Evolutionary conservation across 2,797 vertebrate species (phyloP).

Genomic region (Lepilemur septentrionalis): DNA sequence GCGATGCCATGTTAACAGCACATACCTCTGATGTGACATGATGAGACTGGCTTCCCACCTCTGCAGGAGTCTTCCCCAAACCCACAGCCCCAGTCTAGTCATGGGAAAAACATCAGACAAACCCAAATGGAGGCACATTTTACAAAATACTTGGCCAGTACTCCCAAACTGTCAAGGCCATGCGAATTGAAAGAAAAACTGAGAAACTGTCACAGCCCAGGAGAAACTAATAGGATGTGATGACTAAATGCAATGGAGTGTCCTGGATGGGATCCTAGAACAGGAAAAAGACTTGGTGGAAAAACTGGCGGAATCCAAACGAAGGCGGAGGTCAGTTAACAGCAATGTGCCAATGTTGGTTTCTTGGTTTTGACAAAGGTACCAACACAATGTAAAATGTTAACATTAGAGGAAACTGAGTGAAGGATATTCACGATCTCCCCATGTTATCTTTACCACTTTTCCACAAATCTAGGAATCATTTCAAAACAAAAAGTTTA

Average conservation of each 20-base stretch:
- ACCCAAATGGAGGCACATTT: not conserved
- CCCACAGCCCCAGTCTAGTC: not conserved
- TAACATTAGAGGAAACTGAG: not conserved
- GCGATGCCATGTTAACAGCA: not conserved
- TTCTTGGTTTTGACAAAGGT: not conserved
- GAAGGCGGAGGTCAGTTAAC: not conserved
- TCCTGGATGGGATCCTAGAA: not conserved
- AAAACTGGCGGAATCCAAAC: not conserved
- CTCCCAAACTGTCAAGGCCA: not conserved
- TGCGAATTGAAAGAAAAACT: not conserved
- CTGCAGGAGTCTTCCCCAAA: not conserved
- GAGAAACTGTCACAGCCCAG: not conserved
- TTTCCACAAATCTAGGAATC: not conserved
- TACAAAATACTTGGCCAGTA: not conserved
- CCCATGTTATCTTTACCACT: not conserved
- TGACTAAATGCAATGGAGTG: not conserved
- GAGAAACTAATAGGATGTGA: not conserved
- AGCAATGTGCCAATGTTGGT: not conserved
- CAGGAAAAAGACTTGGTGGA: not conserved
- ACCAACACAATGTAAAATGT: not conserved
- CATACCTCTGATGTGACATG: not conserved
- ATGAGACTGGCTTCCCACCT: not conserved
- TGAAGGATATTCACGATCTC: not conserved
- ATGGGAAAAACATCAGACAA: conserved; percentile 11
- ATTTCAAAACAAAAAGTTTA: not conserved